These are phyloP conservation scores for Helogale parvula DNA, from an alignment of 2,113 vertebrate genomes.

Conservation along the genomic window DNA sequence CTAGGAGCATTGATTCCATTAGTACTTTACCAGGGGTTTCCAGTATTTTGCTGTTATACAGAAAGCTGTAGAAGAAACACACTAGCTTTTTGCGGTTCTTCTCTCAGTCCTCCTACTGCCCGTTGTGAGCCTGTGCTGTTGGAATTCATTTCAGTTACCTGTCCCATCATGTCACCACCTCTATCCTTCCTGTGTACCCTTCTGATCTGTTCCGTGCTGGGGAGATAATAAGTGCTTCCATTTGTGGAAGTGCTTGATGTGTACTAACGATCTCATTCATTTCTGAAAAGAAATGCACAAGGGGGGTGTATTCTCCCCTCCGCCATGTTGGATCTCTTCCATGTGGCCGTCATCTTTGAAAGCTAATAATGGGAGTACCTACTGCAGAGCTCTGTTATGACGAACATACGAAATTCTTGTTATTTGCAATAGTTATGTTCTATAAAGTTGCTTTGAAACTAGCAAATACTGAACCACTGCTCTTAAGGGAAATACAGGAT, in stretches of 20 bases:
- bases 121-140: background rate
- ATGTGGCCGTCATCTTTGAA: slow-evolving; percentile 11
- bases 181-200: background rate
- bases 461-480: background rate
- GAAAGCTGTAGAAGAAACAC: background rate
- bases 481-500: background rate
- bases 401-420: background rate
- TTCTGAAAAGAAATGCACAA: background rate
- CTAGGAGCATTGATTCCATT: background rate
- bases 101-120: background rate
- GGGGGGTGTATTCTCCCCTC: background rate
- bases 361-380: background rate
- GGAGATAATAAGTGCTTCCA: background rate
- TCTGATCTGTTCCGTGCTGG: background rate
- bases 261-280: background rate
- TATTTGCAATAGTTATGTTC: background rate
- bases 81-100: background rate
- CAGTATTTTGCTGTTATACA: background rate
- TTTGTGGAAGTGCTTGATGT: background rate
- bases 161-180: background rate
- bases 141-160: background rate
- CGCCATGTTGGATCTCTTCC: background rate
- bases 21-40: too few relatives aligned
- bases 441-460: background rate
- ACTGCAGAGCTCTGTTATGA: background rate